Percentiles rank a stretch among this genome's conserved stretches.
phyloP scores from a whole-genome alignment of 2,797 vertebrate genomes.

The Parauchenoglanis ngamensis region DNA sequence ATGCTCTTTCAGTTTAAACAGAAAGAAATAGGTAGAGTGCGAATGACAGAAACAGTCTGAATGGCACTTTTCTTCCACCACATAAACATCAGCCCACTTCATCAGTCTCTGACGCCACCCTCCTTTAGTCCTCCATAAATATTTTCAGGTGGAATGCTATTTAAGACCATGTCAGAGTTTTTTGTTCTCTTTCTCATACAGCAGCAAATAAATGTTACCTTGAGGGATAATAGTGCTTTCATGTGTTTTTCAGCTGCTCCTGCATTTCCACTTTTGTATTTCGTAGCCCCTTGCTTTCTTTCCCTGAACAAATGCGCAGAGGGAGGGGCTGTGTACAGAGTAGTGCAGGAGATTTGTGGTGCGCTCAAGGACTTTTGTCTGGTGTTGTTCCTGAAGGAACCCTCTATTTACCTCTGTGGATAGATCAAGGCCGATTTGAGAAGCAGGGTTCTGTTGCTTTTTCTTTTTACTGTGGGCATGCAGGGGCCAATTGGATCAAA shows the following conservation, averaged over 20 bases:
- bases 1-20: constrained; percentile 31
- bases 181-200: constrained; percentile 40
- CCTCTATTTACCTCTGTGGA: constrained; percentile 54
- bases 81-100: constrained; percentile 44
- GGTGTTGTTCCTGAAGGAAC: constrained; percentile 54
- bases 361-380: constrained; percentile 60
- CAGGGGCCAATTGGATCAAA: constrained; percentile 47
- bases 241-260: constrained; percentile 47
- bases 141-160: constrained; percentile 56
- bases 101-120: constrained; percentile 45
- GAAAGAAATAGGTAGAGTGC: constrained; percentile 23
- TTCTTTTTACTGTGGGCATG: constrained; percentile 44
- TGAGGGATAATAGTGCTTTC: constrained; percentile 56
- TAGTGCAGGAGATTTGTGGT: constrained; percentile 55
- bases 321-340: constrained; percentile 45
- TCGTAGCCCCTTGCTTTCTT: constrained; percentile 43
- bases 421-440: constrained; percentile 57
- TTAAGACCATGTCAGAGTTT: constrained; percentile 46
- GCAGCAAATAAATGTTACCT: constrained; percentile 53
- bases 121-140: constrained; percentile 54
- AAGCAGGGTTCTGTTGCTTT: constrained; percentile 48
- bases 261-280: constrained; percentile 53
- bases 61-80: constrained; percentile 40
- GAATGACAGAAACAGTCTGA: constrained; percentile 37
- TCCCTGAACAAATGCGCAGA: constrained; percentile 48